These are phyloP conservation scores for Rhimphoctona megacephalus DNA, from an alignment of 2,888 invertebrate genomes.

Conservation along the genomic window DNA sequence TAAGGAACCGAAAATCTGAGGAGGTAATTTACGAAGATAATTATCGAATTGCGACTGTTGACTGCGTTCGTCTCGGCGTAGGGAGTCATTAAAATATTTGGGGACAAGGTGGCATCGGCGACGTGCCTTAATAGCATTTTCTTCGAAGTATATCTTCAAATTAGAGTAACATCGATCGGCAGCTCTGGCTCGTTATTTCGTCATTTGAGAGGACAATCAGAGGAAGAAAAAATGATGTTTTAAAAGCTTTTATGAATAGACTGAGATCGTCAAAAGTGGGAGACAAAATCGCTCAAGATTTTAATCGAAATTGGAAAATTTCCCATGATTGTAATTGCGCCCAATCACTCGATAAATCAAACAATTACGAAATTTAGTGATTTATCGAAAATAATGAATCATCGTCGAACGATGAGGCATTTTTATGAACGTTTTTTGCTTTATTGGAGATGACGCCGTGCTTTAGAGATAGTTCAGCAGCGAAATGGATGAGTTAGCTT, in stretches of 20 bases:
- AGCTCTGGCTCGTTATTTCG: slow-evolving; percentile 18
- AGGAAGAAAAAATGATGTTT: background rate
- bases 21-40: slow-evolving; percentile 23
- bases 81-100: slow-evolving; percentile 39
- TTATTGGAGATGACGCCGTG: background rate
- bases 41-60: slow-evolving; percentile 18
- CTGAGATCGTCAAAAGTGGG: background rate
- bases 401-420: background rate
- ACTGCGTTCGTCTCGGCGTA: slow-evolving; percentile 14
- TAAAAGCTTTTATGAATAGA: background rate
- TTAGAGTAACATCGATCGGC: background rate
- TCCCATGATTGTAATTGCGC: background rate
- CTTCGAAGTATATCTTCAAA: slow-evolving; percentile 22
- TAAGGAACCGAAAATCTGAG: background rate
- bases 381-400: background rate
- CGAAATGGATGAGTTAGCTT: slow-evolving; percentile 6
- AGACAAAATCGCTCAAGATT: background rate
- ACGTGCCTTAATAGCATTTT: slow-evolving; percentile 47
- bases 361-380: background rate
- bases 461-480: slow-evolving; percentile 1
- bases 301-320: background rate
- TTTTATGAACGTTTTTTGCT: background rate
- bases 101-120: slow-evolving; percentile 23
- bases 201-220: background rate
- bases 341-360: background rate